Base-by-base conservation (phyloP, 2,888 invertebrate genomes). In the Stratiomys singularior region DNA sequence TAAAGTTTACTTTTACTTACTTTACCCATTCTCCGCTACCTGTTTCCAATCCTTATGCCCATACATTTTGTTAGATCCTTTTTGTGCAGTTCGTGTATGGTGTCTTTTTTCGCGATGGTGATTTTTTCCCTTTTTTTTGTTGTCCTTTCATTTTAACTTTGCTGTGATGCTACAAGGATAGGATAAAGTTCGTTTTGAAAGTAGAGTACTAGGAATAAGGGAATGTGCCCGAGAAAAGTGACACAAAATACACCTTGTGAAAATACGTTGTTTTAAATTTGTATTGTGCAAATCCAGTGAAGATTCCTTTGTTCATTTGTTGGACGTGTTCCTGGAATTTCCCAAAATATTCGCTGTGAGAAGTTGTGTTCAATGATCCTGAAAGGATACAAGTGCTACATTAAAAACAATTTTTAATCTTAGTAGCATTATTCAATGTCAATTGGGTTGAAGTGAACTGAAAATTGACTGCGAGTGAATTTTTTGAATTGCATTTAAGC, bases 1-100 rank as follows among this genome's bases (percentile, higher is more conserved):
- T 47, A 47, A 71, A 71, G 28, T 64, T 64, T 30, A 64, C 28
- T 64, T 37, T 37, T 30, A 30, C 28, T 64, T 64, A 64, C 30
- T 25, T 37, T 64, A 15, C 28, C 30, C 9, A 25, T 21, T 25
- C 58, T 37, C 58, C 58, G 64, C 28, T 30, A 28, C 30, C 25
- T 30, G 64, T 18, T 64, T 30, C 64, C 64, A 1, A 64, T 30
- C 11, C 23, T 11, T 18, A 13, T 60, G 25, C 9, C 37, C 37
- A 37, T 9, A 52, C 15, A 52, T 52, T 52, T 52, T 18, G 7
- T 13, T 52, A 52, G 52, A 52, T 52, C 52, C 52, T 52, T 52
- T 37, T 52, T 52, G 52, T 52, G 15, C 7, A 52, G n/a, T 9
- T 4, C 13, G 2, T 13, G 52, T 52, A 13, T 52, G 4, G 52